Evolutionary conservation across 2,888 invertebrate species (phyloP), one percentile per base, ranked within the genome.

Genomic region (Poecilobothrus nobilitatus): DNA sequence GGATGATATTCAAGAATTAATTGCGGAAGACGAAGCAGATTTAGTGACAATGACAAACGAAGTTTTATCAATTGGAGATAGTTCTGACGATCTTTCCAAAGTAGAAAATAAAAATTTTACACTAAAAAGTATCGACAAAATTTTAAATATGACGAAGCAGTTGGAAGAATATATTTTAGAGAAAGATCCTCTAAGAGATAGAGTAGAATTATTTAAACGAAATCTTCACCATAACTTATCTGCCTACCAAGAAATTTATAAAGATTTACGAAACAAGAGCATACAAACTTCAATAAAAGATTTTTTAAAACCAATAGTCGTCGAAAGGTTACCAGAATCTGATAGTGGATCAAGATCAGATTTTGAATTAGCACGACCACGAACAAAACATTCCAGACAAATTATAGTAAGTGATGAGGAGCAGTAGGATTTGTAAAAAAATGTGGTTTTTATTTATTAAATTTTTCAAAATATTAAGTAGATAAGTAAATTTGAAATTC

Each of bases 11-110:
- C 44, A 41, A 66, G 61, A 69, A 64, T 62, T 69, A 69, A 66
- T 69, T 67, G 67, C 61, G 67, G 67, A 69, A 61, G 65, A 69
- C 15, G 69, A 69, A 69, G 67, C 67, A 69, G 67, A 67, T 69
- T 65, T 61, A 9, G 21, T 65, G 64, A 6, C 33, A 64, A 64
- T 64, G 33, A 64, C 64, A 64, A 64, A 22, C 33, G 64, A 64
- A 64, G 64, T 64, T 20, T 65, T 65, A 65, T 20, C 65, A 10
- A 37, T 65, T 65, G 65, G 37, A 65, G 20, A 65, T 65, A 37
- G 10, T 20, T 65, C 65, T 65, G 65, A 65, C 34, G 65, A 65
- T 65, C 65, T 65, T 65, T 65, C 37, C 65, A 20, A 65, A n/a
- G 66, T 34, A 62, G 63, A 67, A 67, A 63, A 33, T 63, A 67